Evolutionary conservation across 1,140 invertebrate species (phyloP), one percentile per base, ranked within the genome.

Genomic region (Drosophila saltans): DNA sequence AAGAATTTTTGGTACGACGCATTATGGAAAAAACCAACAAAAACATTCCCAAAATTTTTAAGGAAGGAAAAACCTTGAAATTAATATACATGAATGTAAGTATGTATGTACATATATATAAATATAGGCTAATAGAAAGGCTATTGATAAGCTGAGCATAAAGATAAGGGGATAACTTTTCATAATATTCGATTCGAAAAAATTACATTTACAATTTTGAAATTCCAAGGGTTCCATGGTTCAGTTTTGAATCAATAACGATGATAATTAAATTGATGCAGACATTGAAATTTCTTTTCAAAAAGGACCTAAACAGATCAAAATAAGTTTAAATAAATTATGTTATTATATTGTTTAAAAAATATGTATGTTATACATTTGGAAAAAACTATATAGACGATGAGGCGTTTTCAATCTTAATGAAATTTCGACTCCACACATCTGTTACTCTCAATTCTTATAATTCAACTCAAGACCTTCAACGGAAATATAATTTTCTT

Each of bases 1-100:
- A 24, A 26, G 64, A 70, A 68, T 30, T 63, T 74, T 69, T 56
- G 21, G 30, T 64, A 61, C 41, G 75, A 62, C 70, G 79, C 69
- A 73, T 52, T 69, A 43, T 65, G 55, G 39, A 81, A 43, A 77
- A 55, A 61, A 61, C 11, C 40, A 28, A 59, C 1, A 59, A 39
- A 40, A 40, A 30, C 3, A 11, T 16, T 40, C 21, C 16, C 21
- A 52, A 1, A 58, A 39, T 10, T 59, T 59, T 39, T 4, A 21
- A 72, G 52, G 45, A 48, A 39, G 10, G 10, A 41, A 28, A n/a
- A 8, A 41, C 26, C 36, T 64, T 1, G 26, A 63, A 24, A 24
- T 2, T 61, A 5, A 9, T 39, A 11, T n/a, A 10, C 1, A 40
- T 11, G 7, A 21, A 48, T 24, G 16, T 45, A 45, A 6, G 10